Base-by-base conservation (phyloP, 1,140 invertebrate genomes). In the Nephila pilipes region DNA sequence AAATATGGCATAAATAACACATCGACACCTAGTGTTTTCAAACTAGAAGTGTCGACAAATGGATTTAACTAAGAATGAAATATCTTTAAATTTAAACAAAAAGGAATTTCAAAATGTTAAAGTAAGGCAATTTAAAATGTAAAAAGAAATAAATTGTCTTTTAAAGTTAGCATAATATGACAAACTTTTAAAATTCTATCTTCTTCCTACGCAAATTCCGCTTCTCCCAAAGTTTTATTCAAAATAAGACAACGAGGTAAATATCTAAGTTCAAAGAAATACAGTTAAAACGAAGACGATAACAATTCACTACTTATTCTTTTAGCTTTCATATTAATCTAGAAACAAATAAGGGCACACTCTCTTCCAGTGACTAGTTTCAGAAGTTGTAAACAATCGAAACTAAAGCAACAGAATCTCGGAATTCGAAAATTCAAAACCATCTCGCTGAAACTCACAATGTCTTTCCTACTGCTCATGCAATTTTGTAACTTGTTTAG, bases 401-500 rank as follows among this genome's bases (percentile, higher is more conserved):
- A n/a, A 32, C 69, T 75, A 75, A 75, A 75, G 69, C 14, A 75
- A 29, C 29, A 36, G 18, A 75, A 75, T 32, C 29, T 36, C 16
- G n/a, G 18, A 36, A 75, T 29, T 75, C 20, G 69, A 75, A 16
- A 32, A 75, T 75, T 75, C 69, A 75, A 75, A 75, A 75, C 29
- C 25, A 36, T 18, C 32, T 29, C 22, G 16, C 20, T 18, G 16
- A 22, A 3, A 32, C 12, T 29, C 18, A 16, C 69, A 32, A 14
- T 18, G 16, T 36, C 69, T 75, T 32, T 36, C 65, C 29, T 32
- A 29, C 25, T 3, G 16, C 32, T 20, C 3, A 32, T 16, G 16
- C 29, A 32, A 32, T 32, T 32, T 75, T 32, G 14, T 32, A 5
- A 36, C 69, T 36, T 75, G 69, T 75, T 32, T 32, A 20, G 32